A percentile compares a stretch with the other conserved stretches of the same genome.
These are phyloP conservation scores for Poecilobothrus nobilitatus DNA, from an alignment of 2,888 invertebrate genomes.

Conservation along the genomic window DNA sequence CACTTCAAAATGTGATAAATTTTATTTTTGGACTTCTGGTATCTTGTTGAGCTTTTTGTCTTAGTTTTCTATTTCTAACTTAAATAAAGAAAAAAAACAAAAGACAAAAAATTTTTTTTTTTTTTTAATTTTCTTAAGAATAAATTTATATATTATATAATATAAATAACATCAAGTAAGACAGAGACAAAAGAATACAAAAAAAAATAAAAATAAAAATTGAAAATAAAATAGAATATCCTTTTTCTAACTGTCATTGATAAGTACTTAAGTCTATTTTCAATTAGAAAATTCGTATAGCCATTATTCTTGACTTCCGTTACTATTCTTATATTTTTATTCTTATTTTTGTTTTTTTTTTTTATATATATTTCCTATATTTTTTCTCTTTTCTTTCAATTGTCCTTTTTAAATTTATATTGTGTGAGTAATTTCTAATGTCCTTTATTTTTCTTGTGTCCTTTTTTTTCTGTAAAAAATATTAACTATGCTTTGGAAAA, in stretches of 20 bases:
- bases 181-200: too few relatives aligned
- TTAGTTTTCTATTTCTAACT: not conserved
- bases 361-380: too few relatives aligned
- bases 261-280: conserved; percentile 1
- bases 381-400: too few relatives aligned
- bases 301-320: not conserved
- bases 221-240: not conserved
- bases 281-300: conserved; percentile 6
- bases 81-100: too few relatives aligned
- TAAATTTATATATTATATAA: too few relatives aligned
- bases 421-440: not conserved
- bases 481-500: not conserved
- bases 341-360: too few relatives aligned
- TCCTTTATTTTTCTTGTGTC: not conserved
- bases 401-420: not conserved
- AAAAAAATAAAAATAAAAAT: too few relatives aligned
- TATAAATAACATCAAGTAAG: too few relatives aligned
- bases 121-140: too few relatives aligned
- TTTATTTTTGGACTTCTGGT: not conserved
- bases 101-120: too few relatives aligned
- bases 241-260: conserved; percentile 1
- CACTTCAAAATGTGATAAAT: not conserved
- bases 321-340: not conserved
- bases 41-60: conserved; percentile 1
- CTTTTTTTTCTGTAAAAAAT: not conserved